Conservation (phyloP, 92 coral and sea anemone species). For the Siderastrea siderea region DNA sequence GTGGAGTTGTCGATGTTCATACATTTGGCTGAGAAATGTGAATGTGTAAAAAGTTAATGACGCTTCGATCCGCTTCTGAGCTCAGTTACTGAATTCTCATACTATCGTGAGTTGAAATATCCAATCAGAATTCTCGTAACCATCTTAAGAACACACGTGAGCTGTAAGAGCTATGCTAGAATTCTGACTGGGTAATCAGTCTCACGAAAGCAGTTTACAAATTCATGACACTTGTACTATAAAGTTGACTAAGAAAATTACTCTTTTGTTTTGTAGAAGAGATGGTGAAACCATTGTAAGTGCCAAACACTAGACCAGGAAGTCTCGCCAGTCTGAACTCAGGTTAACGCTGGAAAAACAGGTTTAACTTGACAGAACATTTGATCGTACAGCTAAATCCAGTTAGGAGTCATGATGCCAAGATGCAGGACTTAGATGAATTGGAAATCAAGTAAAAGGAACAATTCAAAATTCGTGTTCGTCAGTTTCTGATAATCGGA, state of each 20-base stretch:
- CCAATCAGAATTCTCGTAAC: too few relatives aligned
- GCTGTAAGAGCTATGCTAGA: too few relatives aligned
- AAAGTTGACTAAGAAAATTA: background rate
- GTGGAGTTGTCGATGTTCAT: too few relatives aligned
- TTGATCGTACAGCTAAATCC: background rate
- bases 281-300: constrained; percentile 41
- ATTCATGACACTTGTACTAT: too few relatives aligned
- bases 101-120: too few relatives aligned
- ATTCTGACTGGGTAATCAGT: too few relatives aligned
- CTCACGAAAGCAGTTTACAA: too few relatives aligned
- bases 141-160: too few relatives aligned
- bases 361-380: background rate
- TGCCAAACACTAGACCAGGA: background rate
- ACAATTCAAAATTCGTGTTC: background rate
- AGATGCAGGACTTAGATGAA: background rate
- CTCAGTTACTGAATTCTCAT: too few relatives aligned
- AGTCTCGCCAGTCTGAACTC: background rate
- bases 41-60: too few relatives aligned
- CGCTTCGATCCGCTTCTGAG: too few relatives aligned
- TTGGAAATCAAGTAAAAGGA: constrained; percentile 5
- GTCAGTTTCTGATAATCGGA: background rate
- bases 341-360: background rate
- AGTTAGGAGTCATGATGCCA: background rate
- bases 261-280: constrained; percentile 6
- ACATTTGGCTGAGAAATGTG: too few relatives aligned